Evolutionary conservation across 2,888 invertebrate genomes (phyloP).

Genomic region (Nudaria mundana): DNA sequence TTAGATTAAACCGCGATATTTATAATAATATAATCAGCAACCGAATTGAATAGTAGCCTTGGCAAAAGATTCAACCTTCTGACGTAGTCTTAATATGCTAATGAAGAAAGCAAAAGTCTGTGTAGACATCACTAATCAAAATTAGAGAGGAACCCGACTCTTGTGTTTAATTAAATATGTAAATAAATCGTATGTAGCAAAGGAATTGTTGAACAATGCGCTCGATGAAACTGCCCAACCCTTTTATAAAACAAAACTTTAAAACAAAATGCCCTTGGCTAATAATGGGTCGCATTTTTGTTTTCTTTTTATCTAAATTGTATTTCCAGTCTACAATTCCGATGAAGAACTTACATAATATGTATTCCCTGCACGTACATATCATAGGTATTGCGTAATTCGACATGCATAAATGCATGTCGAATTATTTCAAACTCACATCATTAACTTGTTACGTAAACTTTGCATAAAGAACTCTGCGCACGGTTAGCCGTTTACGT

Average conservation of each 20-base stretch:
- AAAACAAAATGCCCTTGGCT: constrained; percentile 61
- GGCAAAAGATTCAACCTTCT: constrained; percentile 4
- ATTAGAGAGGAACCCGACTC: constrained; percentile 51
- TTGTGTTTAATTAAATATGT: constrained; percentile 76
- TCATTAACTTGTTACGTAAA: constrained; percentile 27
- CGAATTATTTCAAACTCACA: constrained; percentile 22
- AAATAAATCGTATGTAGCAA: constrained; percentile 76
- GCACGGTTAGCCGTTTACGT: constrained; percentile 45
- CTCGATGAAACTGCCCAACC: constrained; percentile 61
- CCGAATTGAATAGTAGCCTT: background rate
- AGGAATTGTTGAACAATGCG: constrained; percentile 71
- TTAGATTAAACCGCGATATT: constrained; percentile 20
- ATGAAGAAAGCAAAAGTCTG: constrained; percentile 57
- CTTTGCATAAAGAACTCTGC: constrained; percentile 36
- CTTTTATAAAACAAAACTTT: constrained; percentile 64
- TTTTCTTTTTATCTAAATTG: constrained; percentile 43
- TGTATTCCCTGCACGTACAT: too few species aligned
- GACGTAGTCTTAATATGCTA: constrained; percentile 59
- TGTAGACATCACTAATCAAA: constrained; percentile 74
- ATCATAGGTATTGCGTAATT: background rate
- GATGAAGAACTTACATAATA: constrained; percentile 9
- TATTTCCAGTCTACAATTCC: constrained; percentile 26
- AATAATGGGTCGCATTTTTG: constrained; percentile 52
- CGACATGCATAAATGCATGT: constrained; percentile 2
- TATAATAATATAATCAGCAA: constrained; percentile 7